Base-by-base conservation (phyloP, 30 jellyfish, hydroid and myxozoan genomes). In the Cassiopea andromeda region DNA sequence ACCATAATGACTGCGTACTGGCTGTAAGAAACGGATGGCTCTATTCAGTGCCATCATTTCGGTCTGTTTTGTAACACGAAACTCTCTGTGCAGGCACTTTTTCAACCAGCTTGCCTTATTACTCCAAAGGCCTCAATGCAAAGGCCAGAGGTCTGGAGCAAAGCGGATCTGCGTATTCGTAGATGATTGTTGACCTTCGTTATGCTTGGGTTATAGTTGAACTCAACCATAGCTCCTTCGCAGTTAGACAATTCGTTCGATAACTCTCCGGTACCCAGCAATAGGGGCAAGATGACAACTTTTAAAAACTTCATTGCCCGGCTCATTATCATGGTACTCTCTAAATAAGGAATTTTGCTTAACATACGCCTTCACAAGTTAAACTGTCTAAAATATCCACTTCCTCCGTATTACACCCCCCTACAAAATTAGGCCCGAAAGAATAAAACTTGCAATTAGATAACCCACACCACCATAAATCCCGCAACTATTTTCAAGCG, bases 81-180 rank as follows among this genome's bases (percentile, higher is more conserved):
- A 16, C 76, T 7, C 38, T 27, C 38, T 27, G 38, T 27, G 38
- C 38, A 27, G 38, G 38, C 38, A 27, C 38, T 27, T 2, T 66
- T 16, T 7, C 75, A 4, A 66, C 75, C 27, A 19, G 8, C 27
- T 2, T 14, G 46, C 59, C 59, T 17, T 4, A 3, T 6, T 18
- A 12, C 38, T 27, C n/a, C 50, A 18, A 73, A 73, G 54, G 50
- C 10, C 50, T 15, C 16, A 43, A 54, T 19, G 15, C 79, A 70
- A 5, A 70, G 79, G 79, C 19, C 79, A 70, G 79, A 19, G 79
- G 79, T 38, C 79, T 70, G 79, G 79, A 43, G 27, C 79, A 70
- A 12, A 70, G 79, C n/a, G 1, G 14, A 70, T 14, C 7, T 8
- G 46, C 15, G 27, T 64, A 16, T 17, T 64, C 27, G 19, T 5